Evolutionary conservation across 2,888 invertebrate species (phyloP).

Genomic region (Pharmacophagus antenor): DNA sequence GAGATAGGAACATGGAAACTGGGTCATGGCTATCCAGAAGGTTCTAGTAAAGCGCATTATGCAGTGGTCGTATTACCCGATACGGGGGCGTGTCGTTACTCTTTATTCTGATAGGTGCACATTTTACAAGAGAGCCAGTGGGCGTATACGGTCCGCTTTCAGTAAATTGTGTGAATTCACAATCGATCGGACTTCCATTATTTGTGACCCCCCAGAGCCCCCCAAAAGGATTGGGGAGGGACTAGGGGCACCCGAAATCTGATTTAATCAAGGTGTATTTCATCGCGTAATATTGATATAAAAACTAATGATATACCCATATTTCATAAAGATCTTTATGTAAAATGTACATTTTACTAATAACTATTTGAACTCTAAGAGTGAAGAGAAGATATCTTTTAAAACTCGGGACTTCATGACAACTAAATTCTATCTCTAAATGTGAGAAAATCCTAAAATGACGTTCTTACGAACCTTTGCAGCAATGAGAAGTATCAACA

Average conservation of each 20-base stretch:
- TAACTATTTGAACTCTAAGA: too few species aligned
- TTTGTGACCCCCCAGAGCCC: neutral
- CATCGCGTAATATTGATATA: too few species aligned
- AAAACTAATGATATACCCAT: too few species aligned
- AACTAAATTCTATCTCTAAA: too few species aligned
- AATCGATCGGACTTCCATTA: neutral
- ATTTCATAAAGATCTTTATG: too few species aligned
- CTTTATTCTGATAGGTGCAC: slow-evolving; percentile 6
- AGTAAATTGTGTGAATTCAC: neutral
- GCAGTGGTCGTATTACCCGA: neutral
- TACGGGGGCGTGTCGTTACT: neutral
- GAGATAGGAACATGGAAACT: neutral
- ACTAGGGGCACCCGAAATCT: neutral
- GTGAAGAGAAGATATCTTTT: too few species aligned
- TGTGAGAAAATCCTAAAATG: too few species aligned
- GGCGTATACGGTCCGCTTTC: neutral
- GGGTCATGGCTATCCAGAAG: neutral
- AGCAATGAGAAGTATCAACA: too few species aligned
- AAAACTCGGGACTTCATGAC: too few species aligned
- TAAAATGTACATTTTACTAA: too few species aligned
- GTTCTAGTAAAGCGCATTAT: neutral
- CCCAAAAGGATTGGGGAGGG: neutral
- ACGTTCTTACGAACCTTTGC: too few species aligned
- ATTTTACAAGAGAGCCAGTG: neutral
- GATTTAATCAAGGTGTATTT: neutral